Evolutionary conservation across 2,797 vertebrate species (phyloP), one percentile per base, ranked within the genome.

Genomic region (Enteromius mattozi): DNA sequence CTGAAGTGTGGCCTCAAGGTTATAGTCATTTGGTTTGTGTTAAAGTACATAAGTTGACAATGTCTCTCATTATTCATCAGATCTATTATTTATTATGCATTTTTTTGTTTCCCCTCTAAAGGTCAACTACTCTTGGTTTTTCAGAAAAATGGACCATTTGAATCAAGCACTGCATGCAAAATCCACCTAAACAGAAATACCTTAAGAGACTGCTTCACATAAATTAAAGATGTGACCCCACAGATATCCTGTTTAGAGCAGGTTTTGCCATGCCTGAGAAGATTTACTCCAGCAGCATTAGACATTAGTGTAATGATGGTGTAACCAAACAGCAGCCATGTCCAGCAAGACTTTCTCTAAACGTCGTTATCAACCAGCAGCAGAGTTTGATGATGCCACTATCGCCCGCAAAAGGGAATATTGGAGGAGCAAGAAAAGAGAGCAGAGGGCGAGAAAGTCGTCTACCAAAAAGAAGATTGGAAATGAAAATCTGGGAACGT

Each of bases 361-460:
- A 66, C 93, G 91, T 45, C 94, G 90, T 72, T 95, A 95, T 89
- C 91, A 91, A 45, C 93, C 94, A 1, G 93, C 92, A 8, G 91
- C 94, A 0, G 90, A 93, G 69, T 94, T 90, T 5, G 95, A 96
- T 13, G 92, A 95, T 14, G 92, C 89, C 89, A 93, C 93, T 1
- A 92, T 95, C 0, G 92, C 93, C 24, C 92, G 92, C 56, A 96
- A 95, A 89, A 93, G 95, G 82, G 94, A 95, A 84, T 96, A 96
- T 90, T 96, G 95, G 95, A 94, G 94, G 80, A 95, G 86, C 75
- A 95, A 95, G 90, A 96, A 96, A 79, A 92, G 95, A 49, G 94
- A 96, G 88, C 95, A 96, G 90, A 92, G 95, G 87, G 95, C 95
- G 45, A 92, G 91, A 19, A 88, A 93, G 78, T 91, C 92, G 0